Conservation (phyloP, 2,113 vertebrate species). For the Sander lucioperca region DNA sequence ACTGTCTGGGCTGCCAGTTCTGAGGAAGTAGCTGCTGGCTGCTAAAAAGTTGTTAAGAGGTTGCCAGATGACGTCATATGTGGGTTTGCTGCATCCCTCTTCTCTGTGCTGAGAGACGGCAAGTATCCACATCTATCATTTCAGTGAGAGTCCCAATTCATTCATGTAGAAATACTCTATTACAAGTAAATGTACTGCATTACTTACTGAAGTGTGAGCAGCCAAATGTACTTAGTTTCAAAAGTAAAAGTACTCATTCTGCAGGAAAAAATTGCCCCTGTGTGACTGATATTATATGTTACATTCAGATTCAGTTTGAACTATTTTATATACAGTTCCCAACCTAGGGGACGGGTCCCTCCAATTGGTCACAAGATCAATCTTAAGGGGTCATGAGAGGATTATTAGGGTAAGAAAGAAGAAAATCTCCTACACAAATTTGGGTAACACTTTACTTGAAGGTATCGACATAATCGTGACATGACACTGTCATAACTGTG, state of each 20-base stretch:
- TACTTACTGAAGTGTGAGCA: background rate
- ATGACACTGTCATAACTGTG: no score
- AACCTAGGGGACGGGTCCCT: background rate
- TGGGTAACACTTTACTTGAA: no score
- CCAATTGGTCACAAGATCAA: background rate
- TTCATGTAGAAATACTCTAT: background rate
- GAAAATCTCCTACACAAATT: background rate
- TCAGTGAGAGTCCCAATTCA: background rate
- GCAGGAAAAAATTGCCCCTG: background rate
- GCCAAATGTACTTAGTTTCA: background rate
- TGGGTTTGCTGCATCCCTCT: constrained; percentile 26
- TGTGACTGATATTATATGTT: background rate
- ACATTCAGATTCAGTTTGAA: background rate
- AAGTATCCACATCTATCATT: background rate
- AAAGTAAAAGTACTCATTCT: background rate
- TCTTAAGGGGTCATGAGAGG: background rate
- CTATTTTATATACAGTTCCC: background rate
- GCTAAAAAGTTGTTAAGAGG: constrained; percentile 18
- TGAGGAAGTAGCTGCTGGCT: constrained; percentile 22
- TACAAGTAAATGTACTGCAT: background rate
- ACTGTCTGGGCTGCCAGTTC: constrained; percentile 24
- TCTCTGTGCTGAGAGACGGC: constrained; percentile 14
- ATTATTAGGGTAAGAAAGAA: background rate
- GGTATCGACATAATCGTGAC: no score
- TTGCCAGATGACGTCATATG: constrained; percentile 51